A percentile compares a stretch with the other conserved stretches of the same genome.
Evolutionary conservation across 2,113 vertebrate species (phyloP).

Genomic region (Boulengeromyrus knoepffleri): DNA sequence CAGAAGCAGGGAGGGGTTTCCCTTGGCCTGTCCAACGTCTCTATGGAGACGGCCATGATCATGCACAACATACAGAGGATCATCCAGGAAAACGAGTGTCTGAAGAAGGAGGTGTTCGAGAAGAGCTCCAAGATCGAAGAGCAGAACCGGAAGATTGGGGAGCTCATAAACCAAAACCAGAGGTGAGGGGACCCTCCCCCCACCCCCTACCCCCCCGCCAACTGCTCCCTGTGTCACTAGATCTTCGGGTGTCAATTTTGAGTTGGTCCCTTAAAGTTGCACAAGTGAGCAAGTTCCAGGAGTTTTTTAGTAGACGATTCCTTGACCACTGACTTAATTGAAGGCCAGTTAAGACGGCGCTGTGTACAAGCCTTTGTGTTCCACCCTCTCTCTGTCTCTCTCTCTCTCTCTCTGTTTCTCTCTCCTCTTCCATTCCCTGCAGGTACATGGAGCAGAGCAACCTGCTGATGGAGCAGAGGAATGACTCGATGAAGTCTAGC

Average conservation of each 20-base stretch:
- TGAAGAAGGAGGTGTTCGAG: conserved; percentile 93
- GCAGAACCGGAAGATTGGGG: conserved; percentile 89
- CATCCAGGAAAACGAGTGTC: conserved; percentile 92
- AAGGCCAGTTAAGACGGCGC: neutral
- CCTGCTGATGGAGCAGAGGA: conserved; percentile 84
- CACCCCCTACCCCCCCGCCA: neutral
- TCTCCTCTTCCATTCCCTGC: neutral
- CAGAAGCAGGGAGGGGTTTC: conserved; percentile 66
- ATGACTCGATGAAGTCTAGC: conserved; percentile 75
- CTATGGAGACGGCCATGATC: conserved; percentile 92
- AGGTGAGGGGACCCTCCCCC: conserved; percentile 60
- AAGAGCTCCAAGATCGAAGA: conserved; percentile 90
- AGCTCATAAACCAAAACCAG: conserved; percentile 88
- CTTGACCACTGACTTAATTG: neutral
- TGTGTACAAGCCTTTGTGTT: neutral
- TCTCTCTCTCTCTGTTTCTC: too few relatives aligned
- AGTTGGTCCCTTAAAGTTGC: neutral
- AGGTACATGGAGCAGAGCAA: conserved; percentile 91
- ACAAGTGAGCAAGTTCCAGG: neutral
- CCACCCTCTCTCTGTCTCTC: neutral
- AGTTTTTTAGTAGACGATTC: neutral
- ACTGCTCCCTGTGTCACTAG: neutral
- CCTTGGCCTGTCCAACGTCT: conserved; percentile 65
- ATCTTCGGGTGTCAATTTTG: neutral
- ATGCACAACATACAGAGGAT: conserved; percentile 90